A percentile compares a stretch with the other conserved stretches of the same genome.
These are phyloP conservation scores for Nycticryphes semicollaris DNA, from an alignment of 2,113 vertebrate species.

Conservation along the genomic window DNA sequence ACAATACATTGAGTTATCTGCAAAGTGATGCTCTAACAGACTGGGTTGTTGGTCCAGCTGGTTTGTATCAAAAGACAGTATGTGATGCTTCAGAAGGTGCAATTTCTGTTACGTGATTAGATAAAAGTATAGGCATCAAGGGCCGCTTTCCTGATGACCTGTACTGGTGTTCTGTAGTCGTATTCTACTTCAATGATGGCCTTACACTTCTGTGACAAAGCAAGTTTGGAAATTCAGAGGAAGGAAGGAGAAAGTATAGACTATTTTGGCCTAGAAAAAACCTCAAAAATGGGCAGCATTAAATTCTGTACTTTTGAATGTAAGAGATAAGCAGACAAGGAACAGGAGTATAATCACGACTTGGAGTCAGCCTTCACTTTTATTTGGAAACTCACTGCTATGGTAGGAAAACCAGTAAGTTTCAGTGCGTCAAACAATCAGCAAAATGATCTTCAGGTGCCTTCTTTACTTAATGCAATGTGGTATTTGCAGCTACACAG, in stretches of 20 bases:
- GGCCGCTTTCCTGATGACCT: background rate
- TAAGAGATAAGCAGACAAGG: background rate
- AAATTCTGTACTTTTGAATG: background rate
- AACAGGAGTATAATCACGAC: background rate
- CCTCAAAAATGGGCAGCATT: background rate
- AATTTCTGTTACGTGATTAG: background rate
- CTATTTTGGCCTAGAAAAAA: background rate
- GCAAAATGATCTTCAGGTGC: background rate
- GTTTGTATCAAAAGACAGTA: background rate
- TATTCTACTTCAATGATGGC: background rate
- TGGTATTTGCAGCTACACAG: background rate
- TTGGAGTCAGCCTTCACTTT: background rate
- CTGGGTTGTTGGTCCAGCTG: background rate
- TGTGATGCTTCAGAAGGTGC: background rate
- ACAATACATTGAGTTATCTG: background rate
- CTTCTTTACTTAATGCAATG: background rate
- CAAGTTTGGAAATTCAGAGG: background rate
- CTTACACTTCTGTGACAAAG: background rate
- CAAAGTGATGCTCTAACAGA: background rate
- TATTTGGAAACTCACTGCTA: background rate
- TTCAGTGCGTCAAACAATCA: background rate
- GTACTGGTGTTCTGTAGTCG: background rate
- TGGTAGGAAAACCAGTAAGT: background rate
- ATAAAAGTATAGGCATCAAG: background rate
- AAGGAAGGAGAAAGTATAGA: background rate